These are phyloP conservation scores for Clarias laeviceps DNA, from an alignment of 2,797 vertebrate genomes.

Conservation along the genomic window DNA sequence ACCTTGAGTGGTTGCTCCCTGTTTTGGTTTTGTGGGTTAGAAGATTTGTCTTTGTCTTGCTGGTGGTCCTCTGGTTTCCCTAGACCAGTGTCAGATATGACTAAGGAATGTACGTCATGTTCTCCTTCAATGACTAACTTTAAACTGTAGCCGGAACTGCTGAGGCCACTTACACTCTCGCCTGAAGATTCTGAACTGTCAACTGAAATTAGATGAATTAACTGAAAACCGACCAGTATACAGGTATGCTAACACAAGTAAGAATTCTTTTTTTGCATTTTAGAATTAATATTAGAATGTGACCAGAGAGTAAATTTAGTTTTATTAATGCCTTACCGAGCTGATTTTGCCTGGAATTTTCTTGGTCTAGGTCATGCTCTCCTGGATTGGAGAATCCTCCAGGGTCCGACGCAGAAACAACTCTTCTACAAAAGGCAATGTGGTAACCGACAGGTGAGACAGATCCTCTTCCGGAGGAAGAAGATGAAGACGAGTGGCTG, in stretches of 20 bases:
- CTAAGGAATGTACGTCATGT: conserved; percentile 63
- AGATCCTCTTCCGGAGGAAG: conserved; percentile 72
- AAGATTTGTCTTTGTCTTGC: conserved; percentile 23
- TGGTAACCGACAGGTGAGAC: conserved; percentile 66
- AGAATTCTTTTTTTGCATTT: not conserved
- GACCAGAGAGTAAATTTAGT: not conserved
- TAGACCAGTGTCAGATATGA: conserved; percentile 30
- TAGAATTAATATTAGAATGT: not conserved
- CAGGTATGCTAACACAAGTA: not conserved
- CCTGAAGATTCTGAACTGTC: conserved; percentile 80
- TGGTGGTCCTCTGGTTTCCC: conserved; percentile 51
- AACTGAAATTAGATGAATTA: conserved; percentile 65
- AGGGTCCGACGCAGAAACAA: conserved; percentile 43
- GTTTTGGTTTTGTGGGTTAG: conserved; percentile 50
- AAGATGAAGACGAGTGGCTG: conserved; percentile 74
- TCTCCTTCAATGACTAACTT: conserved; percentile 69
- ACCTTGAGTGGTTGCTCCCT: conserved; percentile 63
- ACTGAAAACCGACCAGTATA: not conserved
- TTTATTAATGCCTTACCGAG: conserved; percentile 63
- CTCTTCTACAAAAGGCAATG: conserved; percentile 60
- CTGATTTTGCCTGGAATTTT: conserved; percentile 69
- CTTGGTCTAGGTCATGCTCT: conserved; percentile 74
- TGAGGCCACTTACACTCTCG: conserved; percentile 79
- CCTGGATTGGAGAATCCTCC: conserved; percentile 63
- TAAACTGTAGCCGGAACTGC: conserved; percentile 74